Percentiles rank a stretch among this genome's conserved stretches.
phyloP scores from a whole-genome alignment of 2,888 invertebrate species.

The Campoletis raptor region DNA sequence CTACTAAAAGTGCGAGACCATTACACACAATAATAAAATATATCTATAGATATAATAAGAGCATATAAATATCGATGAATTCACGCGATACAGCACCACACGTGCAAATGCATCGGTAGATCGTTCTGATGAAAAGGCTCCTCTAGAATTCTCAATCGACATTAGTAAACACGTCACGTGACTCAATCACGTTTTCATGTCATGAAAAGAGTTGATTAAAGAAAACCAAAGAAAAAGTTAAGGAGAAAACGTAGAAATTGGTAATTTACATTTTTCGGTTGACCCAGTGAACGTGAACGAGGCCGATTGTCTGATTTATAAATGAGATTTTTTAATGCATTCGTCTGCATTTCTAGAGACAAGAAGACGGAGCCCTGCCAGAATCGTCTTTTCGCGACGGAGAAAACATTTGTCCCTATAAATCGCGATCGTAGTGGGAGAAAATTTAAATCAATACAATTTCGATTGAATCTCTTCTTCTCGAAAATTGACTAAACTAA shows the following conservation, averaged over 20 bases:
- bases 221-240: slow-evolving; percentile 22
- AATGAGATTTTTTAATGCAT: slow-evolving; percentile 6
- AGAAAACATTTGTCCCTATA: background rate
- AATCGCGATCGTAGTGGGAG: background rate
- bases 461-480: background rate
- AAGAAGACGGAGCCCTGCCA: slow-evolving; percentile 36
- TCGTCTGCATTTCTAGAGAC: slow-evolving; percentile 19
- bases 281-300: slow-evolving; percentile 57
- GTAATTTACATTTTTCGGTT: slow-evolving; percentile 63
- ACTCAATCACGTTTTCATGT: slow-evolving; percentile 16
- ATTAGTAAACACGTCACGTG: slow-evolving; percentile 38
- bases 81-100: background rate
- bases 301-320: slow-evolving; percentile 25
- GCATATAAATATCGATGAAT: slow-evolving; percentile 6
- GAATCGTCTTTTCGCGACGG: background rate
- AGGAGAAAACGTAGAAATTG: slow-evolving; percentile 60
- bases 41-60: background rate
- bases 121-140: slow-evolving; percentile 10
- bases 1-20: slow-evolving; percentile 52
- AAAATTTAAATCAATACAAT: background rate
- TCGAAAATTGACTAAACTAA: background rate
- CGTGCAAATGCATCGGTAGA: slow-evolving; percentile 28
- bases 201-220: background rate
- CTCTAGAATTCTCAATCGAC: slow-evolving; percentile 11
- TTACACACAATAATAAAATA: slow-evolving; percentile 28